phyloP scores from a whole-genome alignment of 2,888 invertebrate genomes.

The Calameuta filiformis region DNA sequence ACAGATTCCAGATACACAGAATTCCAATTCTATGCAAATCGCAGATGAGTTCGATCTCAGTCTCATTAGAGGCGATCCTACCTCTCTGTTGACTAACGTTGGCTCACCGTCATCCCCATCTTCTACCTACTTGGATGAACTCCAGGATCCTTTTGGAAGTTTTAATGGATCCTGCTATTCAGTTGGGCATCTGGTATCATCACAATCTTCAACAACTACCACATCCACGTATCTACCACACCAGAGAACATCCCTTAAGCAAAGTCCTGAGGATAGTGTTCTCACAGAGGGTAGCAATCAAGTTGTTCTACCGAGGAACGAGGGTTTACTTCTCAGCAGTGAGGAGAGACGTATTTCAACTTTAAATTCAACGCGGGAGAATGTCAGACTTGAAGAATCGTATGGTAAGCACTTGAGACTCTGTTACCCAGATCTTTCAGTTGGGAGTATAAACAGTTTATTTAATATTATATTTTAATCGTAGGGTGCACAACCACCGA shows the following conservation, averaged over 20 bases:
- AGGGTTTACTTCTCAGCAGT: constrained; percentile 57
- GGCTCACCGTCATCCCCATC: constrained; percentile 34
- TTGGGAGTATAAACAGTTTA: constrained; percentile 2
- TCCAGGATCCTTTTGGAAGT: constrained; percentile 37
- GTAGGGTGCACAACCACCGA: constrained; percentile 34
- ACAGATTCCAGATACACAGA: not conserved
- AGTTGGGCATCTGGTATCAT: constrained; percentile 56
- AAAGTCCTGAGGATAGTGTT: not conserved
- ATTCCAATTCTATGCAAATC: constrained; percentile 33
- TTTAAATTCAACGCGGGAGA: constrained; percentile 18
- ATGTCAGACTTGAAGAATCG: constrained; percentile 33
- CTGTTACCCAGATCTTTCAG: constrained; percentile 2
- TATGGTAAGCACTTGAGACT: constrained; percentile 39
- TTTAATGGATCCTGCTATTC: constrained; percentile 43
- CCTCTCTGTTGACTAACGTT: constrained; percentile 39
- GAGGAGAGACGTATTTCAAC: constrained; percentile 31
- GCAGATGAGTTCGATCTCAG: constrained; percentile 60
- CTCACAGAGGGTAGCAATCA: constrained; percentile 56
- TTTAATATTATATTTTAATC: constrained; percentile 15
- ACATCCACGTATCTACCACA: constrained; percentile 13
- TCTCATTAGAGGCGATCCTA: constrained; percentile 59
- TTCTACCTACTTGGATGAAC: constrained; percentile 37
- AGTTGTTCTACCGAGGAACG: constrained; percentile 65
- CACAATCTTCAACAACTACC: constrained; percentile 30
- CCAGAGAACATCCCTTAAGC: constrained; percentile 6